These are phyloP conservation scores for Conger conger DNA, from an alignment of 2,113 vertebrate genomes.

Conservation along the genomic window DNA sequence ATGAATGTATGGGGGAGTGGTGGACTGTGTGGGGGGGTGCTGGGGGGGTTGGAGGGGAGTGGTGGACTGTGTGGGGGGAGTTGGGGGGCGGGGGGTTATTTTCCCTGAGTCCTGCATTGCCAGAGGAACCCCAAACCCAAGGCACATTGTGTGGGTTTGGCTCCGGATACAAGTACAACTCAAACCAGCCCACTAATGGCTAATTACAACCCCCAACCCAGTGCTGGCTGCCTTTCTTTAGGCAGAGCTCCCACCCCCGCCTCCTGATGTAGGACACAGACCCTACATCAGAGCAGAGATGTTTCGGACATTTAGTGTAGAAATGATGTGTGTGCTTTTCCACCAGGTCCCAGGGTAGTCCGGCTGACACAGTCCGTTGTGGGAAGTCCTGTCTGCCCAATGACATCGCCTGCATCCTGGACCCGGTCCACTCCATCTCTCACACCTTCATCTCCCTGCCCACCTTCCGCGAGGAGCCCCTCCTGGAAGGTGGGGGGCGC, in stretches of 20 bases:
- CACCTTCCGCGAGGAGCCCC: constrained; percentile 88
- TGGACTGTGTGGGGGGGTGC: too few species aligned
- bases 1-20: neutral
- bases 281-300: too few species aligned
- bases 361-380: constrained; percentile 84
- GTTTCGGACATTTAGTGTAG: too few species aligned
- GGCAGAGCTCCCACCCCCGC: too few species aligned
- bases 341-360: constrained; percentile 69
- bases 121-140: constrained; percentile 66
- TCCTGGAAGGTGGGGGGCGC: constrained; percentile 80
- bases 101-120: constrained; percentile 58
- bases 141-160: constrained; percentile 80
- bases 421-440: constrained; percentile 85
- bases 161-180: constrained; percentile 64
- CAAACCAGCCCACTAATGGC: constrained; percentile 76
- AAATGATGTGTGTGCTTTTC: constrained; percentile 37
- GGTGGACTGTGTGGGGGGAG: too few species aligned
- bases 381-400: constrained; percentile 83
- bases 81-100: too few species aligned
- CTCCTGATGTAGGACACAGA: too few species aligned
- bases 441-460: constrained; percentile 92
- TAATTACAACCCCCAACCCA: constrained; percentile 77
- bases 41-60: too few species aligned
- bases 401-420: constrained; percentile 77
- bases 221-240: constrained; percentile 66